Percentiles rank a stretch among this genome's conserved stretches.
Conservation (phyloP, 2,888 invertebrate species). For the Lepeophtheirus nordmannii region DNA sequence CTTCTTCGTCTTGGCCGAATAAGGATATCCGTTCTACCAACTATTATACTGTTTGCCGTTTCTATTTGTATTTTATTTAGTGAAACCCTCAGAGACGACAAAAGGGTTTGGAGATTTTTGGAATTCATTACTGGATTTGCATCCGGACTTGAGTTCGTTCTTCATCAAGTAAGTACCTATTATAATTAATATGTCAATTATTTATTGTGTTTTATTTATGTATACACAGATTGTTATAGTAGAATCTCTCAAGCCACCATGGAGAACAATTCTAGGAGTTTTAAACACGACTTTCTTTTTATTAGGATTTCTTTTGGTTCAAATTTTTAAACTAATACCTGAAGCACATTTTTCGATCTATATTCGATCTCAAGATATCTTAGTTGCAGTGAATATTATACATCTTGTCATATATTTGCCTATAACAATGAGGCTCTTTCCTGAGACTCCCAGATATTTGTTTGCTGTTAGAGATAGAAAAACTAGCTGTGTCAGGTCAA, state of each 20-base stretch:
- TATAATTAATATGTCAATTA: too few relatives aligned
- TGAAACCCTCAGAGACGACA: neutral
- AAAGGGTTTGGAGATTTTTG: neutral
- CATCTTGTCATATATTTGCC: neutral
- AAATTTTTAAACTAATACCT: neutral
- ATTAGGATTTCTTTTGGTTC: neutral
- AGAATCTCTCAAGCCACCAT: neutral
- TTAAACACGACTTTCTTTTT: neutral
- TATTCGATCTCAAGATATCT: neutral
- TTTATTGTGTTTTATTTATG: neutral
- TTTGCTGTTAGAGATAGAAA: conserved; percentile 12
- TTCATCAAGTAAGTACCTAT: neutral
- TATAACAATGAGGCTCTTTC: neutral
- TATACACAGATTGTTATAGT: neutral
- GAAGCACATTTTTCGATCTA: neutral
- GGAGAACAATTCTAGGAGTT: neutral
- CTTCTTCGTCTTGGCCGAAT: neutral
- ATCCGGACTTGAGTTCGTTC: neutral
- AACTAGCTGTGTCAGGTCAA: neutral
- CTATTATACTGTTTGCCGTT: neutral
- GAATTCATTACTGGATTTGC: conserved; percentile 1
- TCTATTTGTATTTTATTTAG: conserved; percentile 6
- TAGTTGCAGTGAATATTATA: neutral
- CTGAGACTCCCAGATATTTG: conserved; percentile 9
- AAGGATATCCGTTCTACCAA: neutral